Evolutionary conservation across 53 echinoderm and acorn worm species (phyloP), one percentile per base, ranked within the genome.

Genomic region (Glandiceps talaboti): DNA sequence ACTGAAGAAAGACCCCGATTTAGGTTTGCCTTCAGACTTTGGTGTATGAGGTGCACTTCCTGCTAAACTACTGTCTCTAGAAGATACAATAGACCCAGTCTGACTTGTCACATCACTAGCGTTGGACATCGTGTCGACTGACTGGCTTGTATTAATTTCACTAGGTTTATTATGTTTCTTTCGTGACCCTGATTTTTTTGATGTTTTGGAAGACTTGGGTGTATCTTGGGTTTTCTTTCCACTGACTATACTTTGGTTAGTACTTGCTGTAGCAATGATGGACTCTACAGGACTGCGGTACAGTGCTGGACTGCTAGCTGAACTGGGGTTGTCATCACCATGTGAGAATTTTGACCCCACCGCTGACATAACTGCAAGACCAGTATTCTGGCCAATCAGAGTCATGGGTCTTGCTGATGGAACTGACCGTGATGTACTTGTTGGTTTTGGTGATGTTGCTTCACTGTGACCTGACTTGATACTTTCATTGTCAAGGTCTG

Each of bases 201-300:
- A 76, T 77, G 83, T 73, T 76, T 86, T 82, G 72, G 73, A 45
- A 45, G 64, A 45, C 64, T 45, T 45, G 6, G 6, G 6, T 12
- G 64, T 45, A 76, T 33, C 76, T 29, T 29, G 75, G 75, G 80
- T 82, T 81, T 80, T 77, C 72, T 73, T 27, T 86, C 81, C 85
- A 77, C 84, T 82, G 73, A 88, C 80, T 0, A 76, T 76, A 27
- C 82, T 85, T 14, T 81, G 86, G 79, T 74, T 82, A 25, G 86
- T 86, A 74, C 91, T 91, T 72, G 83, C 85, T 72, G 86, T 73
- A 27, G 94, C 77, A 64, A 87, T 87, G 74, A 94, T 89, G 30
- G 89, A 89, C 81, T 89, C 86, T 28, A 96, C 90, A 28, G 97
- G 97, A 74, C 92, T 96, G 28, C 97, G 88, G 79, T 85, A 92